phyloP scores from a whole-genome alignment of 2,888 invertebrate species.

The Arrhopalites spinosus region DNA sequence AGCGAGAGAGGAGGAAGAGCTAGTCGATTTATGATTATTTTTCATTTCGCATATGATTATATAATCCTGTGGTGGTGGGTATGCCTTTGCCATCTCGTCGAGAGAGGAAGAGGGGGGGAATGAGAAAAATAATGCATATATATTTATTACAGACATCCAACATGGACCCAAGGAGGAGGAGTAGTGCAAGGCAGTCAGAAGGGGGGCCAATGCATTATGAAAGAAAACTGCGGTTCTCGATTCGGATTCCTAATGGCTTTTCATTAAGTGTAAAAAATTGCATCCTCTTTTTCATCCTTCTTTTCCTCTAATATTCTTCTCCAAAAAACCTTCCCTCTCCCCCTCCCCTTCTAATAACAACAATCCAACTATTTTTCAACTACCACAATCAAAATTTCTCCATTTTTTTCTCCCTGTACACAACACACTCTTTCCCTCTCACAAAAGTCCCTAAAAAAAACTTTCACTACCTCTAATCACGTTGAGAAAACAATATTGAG shows the following conservation, averaged over 20 bases:
- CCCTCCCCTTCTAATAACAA: too few relatives aligned
- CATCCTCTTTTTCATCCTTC: slow-evolving; percentile 43
- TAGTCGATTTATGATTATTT: slow-evolving; percentile 52
- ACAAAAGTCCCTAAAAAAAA: too few relatives aligned
- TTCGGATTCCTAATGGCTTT: slow-evolving; percentile 53
- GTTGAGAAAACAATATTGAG: too few relatives aligned
- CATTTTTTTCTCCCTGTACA: too few relatives aligned
- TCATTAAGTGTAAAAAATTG: slow-evolving; percentile 54
- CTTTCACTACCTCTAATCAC: too few relatives aligned
- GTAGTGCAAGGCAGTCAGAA: slow-evolving; percentile 1
- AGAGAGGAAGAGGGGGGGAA: slow-evolving; percentile 39
- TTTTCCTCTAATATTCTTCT: slow-evolving; percentile 34
- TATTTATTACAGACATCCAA: slow-evolving; percentile 29
- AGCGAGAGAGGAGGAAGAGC: slow-evolving; percentile 26
- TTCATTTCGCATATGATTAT: slow-evolving; percentile 52
- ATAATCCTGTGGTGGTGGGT: slow-evolving; percentile 46
- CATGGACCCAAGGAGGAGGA: background rate
- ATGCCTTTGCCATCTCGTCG: background rate
- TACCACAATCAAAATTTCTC: too few relatives aligned
- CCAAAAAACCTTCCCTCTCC: too few relatives aligned
- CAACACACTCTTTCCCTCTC: too few relatives aligned
- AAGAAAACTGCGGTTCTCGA: slow-evolving; percentile 44
- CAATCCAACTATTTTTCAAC: background rate
- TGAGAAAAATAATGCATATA: slow-evolving; percentile 41
- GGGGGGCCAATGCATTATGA: slow-evolving; percentile 27